phyloP scores from a whole-genome alignment of 2,888 invertebrate genomes.

The Tipula unca region DNA sequence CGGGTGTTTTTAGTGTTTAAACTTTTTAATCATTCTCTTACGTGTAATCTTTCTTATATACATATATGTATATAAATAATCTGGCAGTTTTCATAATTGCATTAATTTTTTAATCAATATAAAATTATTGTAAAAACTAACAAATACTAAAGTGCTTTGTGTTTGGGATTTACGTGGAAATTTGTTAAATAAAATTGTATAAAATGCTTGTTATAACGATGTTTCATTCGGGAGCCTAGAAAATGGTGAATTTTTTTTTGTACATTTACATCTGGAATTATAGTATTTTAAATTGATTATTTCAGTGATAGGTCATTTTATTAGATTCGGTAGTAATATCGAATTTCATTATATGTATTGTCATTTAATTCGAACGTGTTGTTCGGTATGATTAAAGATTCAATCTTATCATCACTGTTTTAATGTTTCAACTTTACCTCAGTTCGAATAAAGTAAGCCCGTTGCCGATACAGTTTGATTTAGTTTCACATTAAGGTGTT shows the following conservation, averaged over 20 bases:
- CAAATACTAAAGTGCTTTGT: not conserved
- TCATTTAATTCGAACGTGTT: constrained; percentile 22
- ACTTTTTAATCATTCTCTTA: too few species aligned
- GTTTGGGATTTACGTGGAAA: not conserved
- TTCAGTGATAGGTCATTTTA: not conserved
- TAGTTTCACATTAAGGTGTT: not conserved
- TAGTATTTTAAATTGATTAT: not conserved
- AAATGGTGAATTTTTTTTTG: constrained; percentile 15
- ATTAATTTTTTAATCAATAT: not conserved
- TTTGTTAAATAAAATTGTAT: too few species aligned
- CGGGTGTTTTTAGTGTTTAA: not conserved
- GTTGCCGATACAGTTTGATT: constrained; percentile 8
- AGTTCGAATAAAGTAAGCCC: not conserved
- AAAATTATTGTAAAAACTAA: not conserved
- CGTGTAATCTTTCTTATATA: too few species aligned
- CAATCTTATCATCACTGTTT: constrained; percentile 4
- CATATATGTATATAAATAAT: too few species aligned
- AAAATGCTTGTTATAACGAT: not conserved
- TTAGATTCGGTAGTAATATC: not conserved
- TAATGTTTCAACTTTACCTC: constrained; percentile 20
- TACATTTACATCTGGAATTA: not conserved
- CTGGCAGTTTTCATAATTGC: not conserved
- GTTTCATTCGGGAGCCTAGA: constrained; percentile 48
- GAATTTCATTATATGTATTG: not conserved
- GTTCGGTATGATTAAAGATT: not conserved